A percentile compares a stretch with the other conserved stretches of the same genome.
phyloP scores from a whole-genome alignment of 92 coral and sea anemone species.

The Zoanthus solanderi region DNA sequence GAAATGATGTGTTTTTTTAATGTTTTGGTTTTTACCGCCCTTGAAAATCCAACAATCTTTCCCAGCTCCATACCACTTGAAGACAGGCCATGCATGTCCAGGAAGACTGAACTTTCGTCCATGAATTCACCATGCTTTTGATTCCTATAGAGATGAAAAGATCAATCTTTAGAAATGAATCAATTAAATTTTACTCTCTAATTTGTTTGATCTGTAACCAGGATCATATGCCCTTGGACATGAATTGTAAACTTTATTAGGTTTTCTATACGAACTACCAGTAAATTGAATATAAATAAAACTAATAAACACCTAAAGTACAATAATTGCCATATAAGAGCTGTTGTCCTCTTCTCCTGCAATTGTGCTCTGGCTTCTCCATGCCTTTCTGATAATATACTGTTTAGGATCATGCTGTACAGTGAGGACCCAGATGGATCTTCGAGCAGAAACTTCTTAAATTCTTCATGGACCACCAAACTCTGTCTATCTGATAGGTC shows the following conservation, averaged over 20 bases:
- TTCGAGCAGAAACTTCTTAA: conserved; percentile 30
- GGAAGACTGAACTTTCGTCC: conserved; percentile 70
- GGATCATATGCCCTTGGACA: neutral
- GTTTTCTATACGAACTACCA: neutral
- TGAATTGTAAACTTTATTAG: neutral
- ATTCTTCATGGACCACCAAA: conserved; percentile 44
- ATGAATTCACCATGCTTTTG: conserved; percentile 69
- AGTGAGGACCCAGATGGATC: conserved; percentile 27
- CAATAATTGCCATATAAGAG: conserved; percentile 67
- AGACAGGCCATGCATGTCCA: conserved; percentile 63
- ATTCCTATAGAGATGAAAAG: conserved; percentile 48
- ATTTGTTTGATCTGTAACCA: neutral
- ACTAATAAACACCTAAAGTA: conserved; percentile 48
- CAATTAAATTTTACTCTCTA: neutral
- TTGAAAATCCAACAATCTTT: conserved; percentile 65
- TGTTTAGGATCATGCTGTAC: neutral
- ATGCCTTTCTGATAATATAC: conserved; percentile 37
- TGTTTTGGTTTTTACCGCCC: conserved; percentile 64
- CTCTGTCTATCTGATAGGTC: conserved; percentile 33
- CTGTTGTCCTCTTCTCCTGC: conserved; percentile 75
- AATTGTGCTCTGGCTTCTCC: conserved; percentile 52
- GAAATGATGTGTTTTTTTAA: conserved; percentile 53
- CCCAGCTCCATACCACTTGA: conserved; percentile 65
- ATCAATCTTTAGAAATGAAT: neutral
- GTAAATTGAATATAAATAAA: neutral